Conservation (phyloP, 2,113 vertebrate species). For the Dasyprocta punctata region DNA sequence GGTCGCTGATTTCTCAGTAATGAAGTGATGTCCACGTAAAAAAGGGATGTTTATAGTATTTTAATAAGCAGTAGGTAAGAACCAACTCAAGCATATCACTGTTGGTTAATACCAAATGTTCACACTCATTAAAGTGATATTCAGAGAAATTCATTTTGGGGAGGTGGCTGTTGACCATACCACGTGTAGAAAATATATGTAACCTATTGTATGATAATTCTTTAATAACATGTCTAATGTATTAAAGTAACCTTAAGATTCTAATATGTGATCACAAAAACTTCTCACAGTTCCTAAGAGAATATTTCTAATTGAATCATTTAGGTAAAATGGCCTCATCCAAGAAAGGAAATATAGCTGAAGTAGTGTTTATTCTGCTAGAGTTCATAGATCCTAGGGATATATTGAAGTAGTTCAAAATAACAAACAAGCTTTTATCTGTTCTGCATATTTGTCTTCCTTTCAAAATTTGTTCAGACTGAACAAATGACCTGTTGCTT, state of each 20-base stretch:
- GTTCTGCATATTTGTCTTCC: not conserved
- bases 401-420: not conserved
- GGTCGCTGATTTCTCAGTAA: not conserved
- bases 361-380: not conserved
- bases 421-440: not conserved
- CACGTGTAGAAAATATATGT: too few relatives aligned
- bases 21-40: not conserved
- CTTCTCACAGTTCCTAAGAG: not conserved
- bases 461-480: not conserved
- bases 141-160: not conserved
- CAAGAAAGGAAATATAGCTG: not conserved
- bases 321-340: not conserved
- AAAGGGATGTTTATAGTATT: accelerated
- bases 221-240: not conserved
- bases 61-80: not conserved
- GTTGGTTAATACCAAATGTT: accelerated
- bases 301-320: not conserved
- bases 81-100: not conserved
- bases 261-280: not conserved
- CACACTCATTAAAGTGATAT: not conserved
- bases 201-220: too few relatives aligned
- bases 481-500: not conserved
- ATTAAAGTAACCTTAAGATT: not conserved
- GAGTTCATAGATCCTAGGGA: too few relatives aligned
- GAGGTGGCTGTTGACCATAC: not conserved